These are phyloP conservation scores for Trichogramma dendrolimi DNA, from an alignment of 2,888 invertebrate genomes.

Conservation along the genomic window DNA sequence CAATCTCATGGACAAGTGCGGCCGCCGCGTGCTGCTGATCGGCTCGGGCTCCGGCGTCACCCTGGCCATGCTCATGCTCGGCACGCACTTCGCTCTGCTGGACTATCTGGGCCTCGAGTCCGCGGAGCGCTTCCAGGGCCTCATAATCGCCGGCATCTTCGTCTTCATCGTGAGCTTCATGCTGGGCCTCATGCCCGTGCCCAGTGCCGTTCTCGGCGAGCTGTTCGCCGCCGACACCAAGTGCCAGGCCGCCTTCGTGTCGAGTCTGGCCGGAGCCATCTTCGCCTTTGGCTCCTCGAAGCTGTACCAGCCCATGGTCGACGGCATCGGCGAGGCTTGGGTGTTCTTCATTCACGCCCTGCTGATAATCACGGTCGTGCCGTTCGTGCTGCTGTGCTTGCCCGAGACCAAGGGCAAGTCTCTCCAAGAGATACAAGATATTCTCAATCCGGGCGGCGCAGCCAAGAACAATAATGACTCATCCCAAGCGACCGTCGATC, in stretches of 20 bases:
- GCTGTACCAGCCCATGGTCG: constrained; percentile 30
- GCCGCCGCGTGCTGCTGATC: constrained; percentile 38
- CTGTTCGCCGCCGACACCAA: constrained; percentile 31
- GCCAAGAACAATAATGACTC: no score
- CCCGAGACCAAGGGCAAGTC: constrained; percentile 89
- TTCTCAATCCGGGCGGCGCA: no score
- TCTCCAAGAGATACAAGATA: constrained; percentile 72
- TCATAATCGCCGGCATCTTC: constrained; percentile 36
- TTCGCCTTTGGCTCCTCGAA: constrained; percentile 30
- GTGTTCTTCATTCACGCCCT: constrained; percentile 36
- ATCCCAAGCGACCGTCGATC: no score
- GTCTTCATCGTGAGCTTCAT: constrained; percentile 34
- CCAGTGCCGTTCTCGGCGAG: constrained; percentile 29
- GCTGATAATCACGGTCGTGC: neutral
- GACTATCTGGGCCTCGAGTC: constrained; percentile 23
- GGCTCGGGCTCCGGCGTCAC: constrained; percentile 37
- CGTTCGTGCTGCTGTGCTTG: constrained; percentile 60
- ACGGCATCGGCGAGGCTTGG: constrained; percentile 26
- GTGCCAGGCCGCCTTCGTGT: constrained; percentile 28
- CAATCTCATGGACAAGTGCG: constrained; percentile 40
- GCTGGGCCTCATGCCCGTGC: constrained; percentile 28
- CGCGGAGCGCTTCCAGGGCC: constrained; percentile 32
- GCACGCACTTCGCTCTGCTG: constrained; percentile 35
- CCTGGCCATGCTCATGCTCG: constrained; percentile 29
- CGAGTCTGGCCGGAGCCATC: constrained; percentile 27